Conservation (phyloP, 1,140 invertebrate genomes). For the Drosophila lini region DNA sequence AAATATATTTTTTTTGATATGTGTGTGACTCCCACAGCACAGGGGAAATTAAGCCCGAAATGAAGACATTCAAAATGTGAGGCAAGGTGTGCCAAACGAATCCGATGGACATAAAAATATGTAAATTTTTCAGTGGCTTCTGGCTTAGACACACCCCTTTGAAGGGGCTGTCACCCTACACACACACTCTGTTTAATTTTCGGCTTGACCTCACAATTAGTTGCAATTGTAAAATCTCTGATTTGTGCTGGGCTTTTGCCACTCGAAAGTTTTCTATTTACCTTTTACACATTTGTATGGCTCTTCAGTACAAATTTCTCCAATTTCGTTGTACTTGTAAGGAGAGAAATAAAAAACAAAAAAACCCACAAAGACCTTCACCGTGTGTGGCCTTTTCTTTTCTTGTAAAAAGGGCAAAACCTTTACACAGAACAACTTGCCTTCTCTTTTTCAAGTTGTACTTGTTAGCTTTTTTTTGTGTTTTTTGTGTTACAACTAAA, state of each 20-base stretch:
- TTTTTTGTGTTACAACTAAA: constrained; percentile 34
- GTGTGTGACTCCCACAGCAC: constrained; percentile 54
- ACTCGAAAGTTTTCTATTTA: constrained; percentile 39
- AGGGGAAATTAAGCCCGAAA: constrained; percentile 61
- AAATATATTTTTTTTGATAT: constrained; percentile 40
- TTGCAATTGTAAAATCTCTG: constrained; percentile 14
- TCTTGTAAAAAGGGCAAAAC: constrained; percentile 22
- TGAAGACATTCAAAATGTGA: constrained; percentile 65
- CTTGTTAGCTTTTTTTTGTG: neutral
- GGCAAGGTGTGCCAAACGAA: constrained; percentile 50
- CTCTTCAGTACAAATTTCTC: constrained; percentile 40
- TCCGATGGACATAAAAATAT: constrained; percentile 45
- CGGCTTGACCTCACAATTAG: constrained; percentile 14
- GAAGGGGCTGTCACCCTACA: neutral
- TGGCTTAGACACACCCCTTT: constrained; percentile 47
- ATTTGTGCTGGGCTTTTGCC: constrained; percentile 30
- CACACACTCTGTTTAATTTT: constrained; percentile 21
- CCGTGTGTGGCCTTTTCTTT: constrained; percentile 39
- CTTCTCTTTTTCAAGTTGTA: constrained; percentile 23
- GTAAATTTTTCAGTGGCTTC: constrained; percentile 61
- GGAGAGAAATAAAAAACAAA: constrained; percentile 24
- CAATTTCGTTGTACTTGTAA: constrained; percentile 41
- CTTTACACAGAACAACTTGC: constrained; percentile 32
- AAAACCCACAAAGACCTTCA: constrained; percentile 5
- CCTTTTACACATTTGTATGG: constrained; percentile 41